Conservation (phyloP, 2,113 vertebrate species). For the Rallus limicola region DNA sequence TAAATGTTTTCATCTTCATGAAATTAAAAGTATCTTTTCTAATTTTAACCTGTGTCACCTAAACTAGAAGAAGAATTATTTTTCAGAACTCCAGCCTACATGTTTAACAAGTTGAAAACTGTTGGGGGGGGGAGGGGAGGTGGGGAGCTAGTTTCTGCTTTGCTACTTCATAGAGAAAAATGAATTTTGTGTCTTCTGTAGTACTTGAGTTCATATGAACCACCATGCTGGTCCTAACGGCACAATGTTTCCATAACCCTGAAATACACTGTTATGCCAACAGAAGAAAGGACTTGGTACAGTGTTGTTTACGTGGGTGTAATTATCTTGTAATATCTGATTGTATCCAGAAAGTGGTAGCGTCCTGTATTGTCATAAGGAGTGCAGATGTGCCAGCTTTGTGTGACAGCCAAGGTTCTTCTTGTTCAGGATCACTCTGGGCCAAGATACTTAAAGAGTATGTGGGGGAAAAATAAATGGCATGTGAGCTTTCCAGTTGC, state of each 20-base stretch:
- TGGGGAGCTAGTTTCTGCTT: not conserved
- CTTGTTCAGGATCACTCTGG: not conserved
- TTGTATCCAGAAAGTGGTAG: not conserved
- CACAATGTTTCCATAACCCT: not conserved
- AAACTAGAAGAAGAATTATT: not conserved
- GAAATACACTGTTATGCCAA: not conserved
- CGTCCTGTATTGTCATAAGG: not conserved
- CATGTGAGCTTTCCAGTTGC: not conserved
- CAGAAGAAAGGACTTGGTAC: not conserved
- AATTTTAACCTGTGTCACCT: not conserved
- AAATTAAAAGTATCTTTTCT: not conserved
- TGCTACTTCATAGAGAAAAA: not conserved
- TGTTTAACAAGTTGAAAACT: not conserved
- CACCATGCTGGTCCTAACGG: not conserved
- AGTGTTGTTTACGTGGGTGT: not conserved
- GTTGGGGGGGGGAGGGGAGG: fast-evolving
- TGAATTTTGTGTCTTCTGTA: not conserved
- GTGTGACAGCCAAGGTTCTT: not conserved
- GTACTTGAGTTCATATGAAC: not conserved
- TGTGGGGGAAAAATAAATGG: not conserved
- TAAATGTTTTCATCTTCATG: not conserved
- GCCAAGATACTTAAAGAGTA: not conserved
- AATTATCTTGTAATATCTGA: too few relatives aligned
- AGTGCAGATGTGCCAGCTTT: not conserved
- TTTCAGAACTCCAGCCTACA: not conserved